Percentiles rank a stretch among this genome's conserved stretches.
phyloP scores from a whole-genome alignment of 1,140 invertebrate species.

The Orussus abietinus region DNA sequence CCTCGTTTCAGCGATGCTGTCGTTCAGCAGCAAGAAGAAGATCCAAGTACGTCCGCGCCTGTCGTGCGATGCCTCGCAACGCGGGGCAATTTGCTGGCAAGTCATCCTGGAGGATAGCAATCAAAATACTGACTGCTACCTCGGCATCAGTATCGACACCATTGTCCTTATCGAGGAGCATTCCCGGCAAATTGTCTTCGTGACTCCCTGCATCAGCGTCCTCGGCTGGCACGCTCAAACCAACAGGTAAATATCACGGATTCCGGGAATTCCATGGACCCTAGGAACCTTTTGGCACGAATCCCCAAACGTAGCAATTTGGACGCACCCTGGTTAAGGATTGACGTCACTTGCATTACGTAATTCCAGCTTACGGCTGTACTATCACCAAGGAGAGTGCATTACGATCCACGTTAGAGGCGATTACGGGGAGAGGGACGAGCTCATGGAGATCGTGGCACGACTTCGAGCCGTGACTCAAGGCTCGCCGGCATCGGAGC shows the following conservation, averaged over 20 bases:
- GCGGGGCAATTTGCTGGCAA: slow-evolving; percentile 77
- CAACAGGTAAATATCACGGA: slow-evolving; percentile 52
- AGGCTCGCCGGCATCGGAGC: slow-evolving; percentile 71
- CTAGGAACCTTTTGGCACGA: too few species aligned
- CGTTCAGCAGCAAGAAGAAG: slow-evolving; percentile 71
- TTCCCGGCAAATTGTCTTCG: slow-evolving; percentile 80
- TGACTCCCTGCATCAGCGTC: slow-evolving; percentile 77
- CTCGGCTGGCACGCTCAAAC: slow-evolving; percentile 75
- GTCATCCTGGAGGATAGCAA: slow-evolving; percentile 70
- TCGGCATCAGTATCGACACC: slow-evolving; percentile 84
- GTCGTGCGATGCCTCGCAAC: slow-evolving; percentile 63
- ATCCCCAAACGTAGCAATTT: too few species aligned
- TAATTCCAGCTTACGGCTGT: slow-evolving; percentile 61
- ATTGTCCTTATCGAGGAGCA: slow-evolving; percentile 83
- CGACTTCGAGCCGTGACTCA: slow-evolving; percentile 68
- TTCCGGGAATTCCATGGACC: slow-evolving; percentile 2
- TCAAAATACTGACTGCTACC: slow-evolving; percentile 71
- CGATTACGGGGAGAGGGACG: slow-evolving; percentile 66
- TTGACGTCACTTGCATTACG: too few species aligned
- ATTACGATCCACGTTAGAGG: slow-evolving; percentile 69
- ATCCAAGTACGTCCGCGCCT: slow-evolving; percentile 62
- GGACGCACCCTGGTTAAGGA: too few species aligned
- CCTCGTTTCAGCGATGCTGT: slow-evolving; percentile 60
- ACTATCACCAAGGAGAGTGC: slow-evolving; percentile 83
- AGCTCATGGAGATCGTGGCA: slow-evolving; percentile 74